phyloP scores from a whole-genome alignment of 2,888 invertebrate genomes.

The Eupithecia inturbata region DNA sequence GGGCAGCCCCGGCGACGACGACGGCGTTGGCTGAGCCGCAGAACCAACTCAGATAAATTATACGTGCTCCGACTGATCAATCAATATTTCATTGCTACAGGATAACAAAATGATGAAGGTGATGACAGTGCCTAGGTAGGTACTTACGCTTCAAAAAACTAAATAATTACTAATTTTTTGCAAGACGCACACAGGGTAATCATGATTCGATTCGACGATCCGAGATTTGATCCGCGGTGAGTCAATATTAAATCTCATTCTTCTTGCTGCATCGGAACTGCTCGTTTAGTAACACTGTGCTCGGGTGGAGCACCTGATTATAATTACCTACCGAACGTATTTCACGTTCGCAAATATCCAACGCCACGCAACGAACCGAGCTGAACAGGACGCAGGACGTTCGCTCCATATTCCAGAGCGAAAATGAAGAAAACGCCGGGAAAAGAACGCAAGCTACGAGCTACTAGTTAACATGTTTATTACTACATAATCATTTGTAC shows the following conservation, averaged over 20 bases:
- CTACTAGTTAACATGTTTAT: not conserved
- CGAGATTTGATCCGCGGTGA: slow-evolving; percentile 47
- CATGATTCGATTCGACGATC: slow-evolving; percentile 23
- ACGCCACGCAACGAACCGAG: slow-evolving; percentile 32
- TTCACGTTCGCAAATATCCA: slow-evolving; percentile 39
- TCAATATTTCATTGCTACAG: slow-evolving; percentile 38
- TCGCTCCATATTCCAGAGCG: slow-evolving; percentile 58
- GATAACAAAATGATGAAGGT: slow-evolving; percentile 24
- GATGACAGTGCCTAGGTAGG: not conserved
- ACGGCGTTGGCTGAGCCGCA: not conserved
- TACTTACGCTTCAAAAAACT: not conserved
- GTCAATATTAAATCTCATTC: slow-evolving; percentile 55
- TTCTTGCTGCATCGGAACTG: slow-evolving; percentile 37
- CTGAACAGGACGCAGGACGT: slow-evolving; percentile 46
- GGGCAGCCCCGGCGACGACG: not conserved
- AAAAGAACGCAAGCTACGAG: slow-evolving; percentile 29
- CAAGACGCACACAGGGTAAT: not conserved
- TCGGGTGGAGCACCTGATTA: slow-evolving; percentile 44
- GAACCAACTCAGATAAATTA: slow-evolving; percentile 3
- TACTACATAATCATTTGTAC: slow-evolving; percentile 40
- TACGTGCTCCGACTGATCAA: slow-evolving; percentile 34
- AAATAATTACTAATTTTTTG: not conserved
- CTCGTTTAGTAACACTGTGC: slow-evolving; percentile 43
- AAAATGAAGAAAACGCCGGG: slow-evolving; percentile 53
- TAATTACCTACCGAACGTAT: slow-evolving; percentile 39